Conservation (phyloP, 2,113 vertebrate species). For the Lampris incognitus region DNA sequence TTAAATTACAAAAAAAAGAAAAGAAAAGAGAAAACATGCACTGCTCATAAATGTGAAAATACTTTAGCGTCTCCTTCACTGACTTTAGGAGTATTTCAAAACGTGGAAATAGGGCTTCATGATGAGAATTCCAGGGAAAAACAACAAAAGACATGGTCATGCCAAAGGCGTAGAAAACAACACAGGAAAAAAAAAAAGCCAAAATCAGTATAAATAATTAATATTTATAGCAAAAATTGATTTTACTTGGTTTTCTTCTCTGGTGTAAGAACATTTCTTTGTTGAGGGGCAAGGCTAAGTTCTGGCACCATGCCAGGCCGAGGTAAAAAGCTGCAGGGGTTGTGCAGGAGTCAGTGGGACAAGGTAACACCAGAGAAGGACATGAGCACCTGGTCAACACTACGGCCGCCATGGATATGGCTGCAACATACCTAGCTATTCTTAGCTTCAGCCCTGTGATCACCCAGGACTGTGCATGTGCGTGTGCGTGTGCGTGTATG, state of each 20-base stretch:
- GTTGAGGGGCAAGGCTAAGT: constrained; percentile 16
- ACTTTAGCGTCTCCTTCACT: too few relatives aligned
- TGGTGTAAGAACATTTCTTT: constrained; percentile 17
- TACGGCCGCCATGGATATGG: constrained; percentile 41
- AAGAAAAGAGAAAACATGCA: too few relatives aligned
- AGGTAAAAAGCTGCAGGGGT: constrained; percentile 6
- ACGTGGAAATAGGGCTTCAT: too few relatives aligned
- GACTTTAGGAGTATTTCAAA: too few relatives aligned
- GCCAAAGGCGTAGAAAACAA: neutral
- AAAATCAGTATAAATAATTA: too few relatives aligned
- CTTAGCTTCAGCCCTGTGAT: constrained; percentile 41
- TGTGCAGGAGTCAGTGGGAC: constrained; percentile 32
- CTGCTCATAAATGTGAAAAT: too few relatives aligned
- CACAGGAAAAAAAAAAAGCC: too few relatives aligned
- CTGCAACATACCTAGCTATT: constrained; percentile 49
- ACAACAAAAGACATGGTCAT: too few relatives aligned
- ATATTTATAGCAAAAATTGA: too few relatives aligned
- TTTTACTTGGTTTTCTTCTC: constrained; percentile 4
- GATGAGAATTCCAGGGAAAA: neutral
- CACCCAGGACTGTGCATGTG: constrained; percentile 18
- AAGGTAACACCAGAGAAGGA: constrained; percentile 40
- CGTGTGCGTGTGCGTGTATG: too few relatives aligned
- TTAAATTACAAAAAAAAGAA: too few relatives aligned
- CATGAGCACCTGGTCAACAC: constrained; percentile 39
- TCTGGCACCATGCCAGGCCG: neutral